These are phyloP conservation scores for Steatocranus sp. DNA, from an alignment of 2,797 vertebrate genomes.

Conservation along the genomic window DNA sequence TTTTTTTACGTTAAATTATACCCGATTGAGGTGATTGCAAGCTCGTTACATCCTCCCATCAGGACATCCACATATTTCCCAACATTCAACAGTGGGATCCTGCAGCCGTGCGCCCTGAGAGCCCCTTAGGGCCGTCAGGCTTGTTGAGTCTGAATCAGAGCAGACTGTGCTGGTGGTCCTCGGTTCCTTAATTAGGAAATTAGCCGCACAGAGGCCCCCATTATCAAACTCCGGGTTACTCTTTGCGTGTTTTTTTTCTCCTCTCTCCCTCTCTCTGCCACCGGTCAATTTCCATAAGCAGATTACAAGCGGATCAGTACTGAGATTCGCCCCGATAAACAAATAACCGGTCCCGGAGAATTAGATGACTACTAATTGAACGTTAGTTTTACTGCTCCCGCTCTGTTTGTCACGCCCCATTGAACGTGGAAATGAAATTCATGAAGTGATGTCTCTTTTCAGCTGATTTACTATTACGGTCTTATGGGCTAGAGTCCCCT, in stretches of 20 bases:
- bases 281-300: slow-evolving; percentile 78
- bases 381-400: slow-evolving; percentile 63
- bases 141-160: slow-evolving; percentile 45
- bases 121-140: slow-evolving; percentile 40
- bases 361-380: slow-evolving; percentile 76
- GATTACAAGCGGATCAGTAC: slow-evolving; percentile 86
- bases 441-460: slow-evolving; percentile 52
- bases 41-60: slow-evolving; percentile 16
- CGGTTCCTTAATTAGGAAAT: slow-evolving; percentile 84
- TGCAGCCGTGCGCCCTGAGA: slow-evolving; percentile 28
- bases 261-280: slow-evolving; percentile 37
- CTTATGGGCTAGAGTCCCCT: background rate
- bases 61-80: slow-evolving; percentile 32
- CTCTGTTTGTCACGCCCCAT: slow-evolving; percentile 53
- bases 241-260: slow-evolving; percentile 38
- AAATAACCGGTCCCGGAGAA: slow-evolving; percentile 75
- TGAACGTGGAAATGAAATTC: slow-evolving; percentile 59
- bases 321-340: slow-evolving; percentile 80
- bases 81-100: slow-evolving; percentile 46
- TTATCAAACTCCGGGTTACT: slow-evolving; percentile 74
- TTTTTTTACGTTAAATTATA: background rate
- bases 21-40: background rate
- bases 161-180: slow-evolving; percentile 82
- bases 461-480: slow-evolving; percentile 31
- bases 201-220: slow-evolving; percentile 76